phyloP scores from a whole-genome alignment of 2,888 invertebrate species.

The Loripinus fragilis region DNA sequence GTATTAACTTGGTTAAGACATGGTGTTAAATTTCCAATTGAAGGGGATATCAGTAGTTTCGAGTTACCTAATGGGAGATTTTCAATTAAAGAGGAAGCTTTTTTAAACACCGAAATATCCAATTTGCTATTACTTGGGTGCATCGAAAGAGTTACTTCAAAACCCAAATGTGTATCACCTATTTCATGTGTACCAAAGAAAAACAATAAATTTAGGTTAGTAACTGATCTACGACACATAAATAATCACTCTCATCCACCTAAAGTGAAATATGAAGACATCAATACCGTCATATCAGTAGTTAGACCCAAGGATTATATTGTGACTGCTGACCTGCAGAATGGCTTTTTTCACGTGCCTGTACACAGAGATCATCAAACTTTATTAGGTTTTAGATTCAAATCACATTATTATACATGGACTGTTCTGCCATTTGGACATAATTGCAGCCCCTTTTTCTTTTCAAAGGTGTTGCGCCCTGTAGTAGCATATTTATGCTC shows the following conservation, averaged over 20 bases:
- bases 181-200: constrained; percentile 36
- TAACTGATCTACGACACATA: constrained; percentile 23
- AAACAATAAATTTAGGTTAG: constrained; percentile 21
- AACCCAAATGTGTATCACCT: constrained; percentile 15
- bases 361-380: constrained; percentile 3
- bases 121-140: constrained; percentile 11
- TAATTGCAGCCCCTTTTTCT: constrained; percentile 26
- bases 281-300: constrained; percentile 12
- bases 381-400: constrained; percentile 24
- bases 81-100: constrained; percentile 7
- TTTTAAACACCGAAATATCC: constrained; percentile 21
- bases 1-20: constrained; percentile 8
- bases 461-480: constrained; percentile 26
- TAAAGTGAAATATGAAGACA: constrained; percentile 28
- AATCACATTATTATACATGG: constrained; percentile 16
- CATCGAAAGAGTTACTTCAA: background rate
- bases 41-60: constrained; percentile 6
- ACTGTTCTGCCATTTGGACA: constrained; percentile 14
- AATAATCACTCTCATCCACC: background rate
- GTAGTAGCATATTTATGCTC: constrained; percentile 10
- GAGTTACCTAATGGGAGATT: background rate
- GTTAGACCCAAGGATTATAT: constrained; percentile 24
- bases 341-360: constrained; percentile 33
- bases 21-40: constrained; percentile 27
- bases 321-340: constrained; percentile 22